Evolutionary conservation across 2,888 invertebrate species (phyloP).

Genomic region (Deilephila porcellus): DNA sequence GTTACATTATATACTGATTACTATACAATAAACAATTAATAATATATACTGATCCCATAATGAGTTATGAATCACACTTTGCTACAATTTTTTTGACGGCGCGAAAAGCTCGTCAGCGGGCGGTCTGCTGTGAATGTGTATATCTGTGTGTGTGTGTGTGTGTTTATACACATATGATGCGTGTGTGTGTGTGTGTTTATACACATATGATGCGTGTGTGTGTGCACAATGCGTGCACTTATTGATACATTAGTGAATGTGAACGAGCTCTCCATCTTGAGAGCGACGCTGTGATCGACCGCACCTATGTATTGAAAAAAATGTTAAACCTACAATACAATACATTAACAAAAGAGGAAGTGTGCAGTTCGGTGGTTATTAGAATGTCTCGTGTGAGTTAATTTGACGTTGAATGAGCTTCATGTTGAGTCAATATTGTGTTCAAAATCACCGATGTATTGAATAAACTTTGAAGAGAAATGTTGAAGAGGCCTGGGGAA

Average conservation of each 20-base stretch:
- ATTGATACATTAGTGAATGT: constrained; percentile 22
- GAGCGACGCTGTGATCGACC: neutral
- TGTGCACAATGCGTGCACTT: constrained; percentile 7
- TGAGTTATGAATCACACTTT: neutral
- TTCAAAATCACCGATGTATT: too few species aligned
- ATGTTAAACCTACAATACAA: neutral
- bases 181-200: neutral
- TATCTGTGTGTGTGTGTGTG: neutral
- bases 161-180: too few species aligned
- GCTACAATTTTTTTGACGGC: neutral
- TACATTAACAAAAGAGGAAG: neutral
- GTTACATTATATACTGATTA: too few species aligned
- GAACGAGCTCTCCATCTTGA: neutral
- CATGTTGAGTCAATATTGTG: too few species aligned
- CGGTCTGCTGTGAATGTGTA: neutral
- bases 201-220: too few species aligned
- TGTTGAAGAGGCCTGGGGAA: too few species aligned
- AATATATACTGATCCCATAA: neutral
- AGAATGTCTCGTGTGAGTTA: neutral
- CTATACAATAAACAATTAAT: too few species aligned
- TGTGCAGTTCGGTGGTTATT: neutral
- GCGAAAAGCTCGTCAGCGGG: constrained; percentile 3
- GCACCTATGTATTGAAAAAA: neutral
- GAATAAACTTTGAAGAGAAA: too few species aligned
- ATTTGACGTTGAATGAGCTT: too few species aligned